Conservation (phyloP, 2,797 vertebrate species). For the Hafferia zeledoni region DNA sequence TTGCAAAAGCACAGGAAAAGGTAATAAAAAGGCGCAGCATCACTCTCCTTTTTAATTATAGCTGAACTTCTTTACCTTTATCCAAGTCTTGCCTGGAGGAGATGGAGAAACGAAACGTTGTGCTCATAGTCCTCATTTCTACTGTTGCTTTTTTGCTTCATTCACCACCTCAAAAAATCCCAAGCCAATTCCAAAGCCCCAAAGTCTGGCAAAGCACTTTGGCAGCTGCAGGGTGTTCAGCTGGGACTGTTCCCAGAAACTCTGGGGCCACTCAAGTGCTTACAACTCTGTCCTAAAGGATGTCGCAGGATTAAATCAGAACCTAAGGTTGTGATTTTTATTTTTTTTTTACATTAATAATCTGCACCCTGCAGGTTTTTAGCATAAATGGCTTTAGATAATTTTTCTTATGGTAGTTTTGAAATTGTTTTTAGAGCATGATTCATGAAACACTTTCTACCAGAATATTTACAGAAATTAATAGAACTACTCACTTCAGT, state of each 20-base stretch:
- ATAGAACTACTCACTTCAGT: background rate
- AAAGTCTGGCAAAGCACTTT: background rate
- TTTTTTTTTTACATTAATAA: background rate
- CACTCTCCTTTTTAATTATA: background rate
- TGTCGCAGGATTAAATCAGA: background rate
- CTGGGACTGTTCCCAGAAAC: background rate
- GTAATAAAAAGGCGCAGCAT: background rate
- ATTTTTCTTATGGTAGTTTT: background rate
- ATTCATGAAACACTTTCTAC: background rate
- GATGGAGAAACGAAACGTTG: background rate
- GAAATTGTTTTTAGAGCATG: background rate
- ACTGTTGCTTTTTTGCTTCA: conserved; percentile 2
- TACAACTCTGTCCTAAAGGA: background rate
- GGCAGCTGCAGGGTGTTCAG: background rate
- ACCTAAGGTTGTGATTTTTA: background rate
- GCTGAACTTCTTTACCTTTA: background rate
- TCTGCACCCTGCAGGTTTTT: background rate
- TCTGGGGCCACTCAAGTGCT: background rate
- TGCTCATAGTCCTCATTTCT: background rate
- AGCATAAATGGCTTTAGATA: background rate
- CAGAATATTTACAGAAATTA: background rate
- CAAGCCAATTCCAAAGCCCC: background rate
- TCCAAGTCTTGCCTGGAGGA: background rate
- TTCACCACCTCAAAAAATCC: background rate
- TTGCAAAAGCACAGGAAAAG: conserved; percentile 31